Evolutionary conservation across 2,797 vertebrate species (phyloP).

Genomic region (Morelia viridis): DNA sequence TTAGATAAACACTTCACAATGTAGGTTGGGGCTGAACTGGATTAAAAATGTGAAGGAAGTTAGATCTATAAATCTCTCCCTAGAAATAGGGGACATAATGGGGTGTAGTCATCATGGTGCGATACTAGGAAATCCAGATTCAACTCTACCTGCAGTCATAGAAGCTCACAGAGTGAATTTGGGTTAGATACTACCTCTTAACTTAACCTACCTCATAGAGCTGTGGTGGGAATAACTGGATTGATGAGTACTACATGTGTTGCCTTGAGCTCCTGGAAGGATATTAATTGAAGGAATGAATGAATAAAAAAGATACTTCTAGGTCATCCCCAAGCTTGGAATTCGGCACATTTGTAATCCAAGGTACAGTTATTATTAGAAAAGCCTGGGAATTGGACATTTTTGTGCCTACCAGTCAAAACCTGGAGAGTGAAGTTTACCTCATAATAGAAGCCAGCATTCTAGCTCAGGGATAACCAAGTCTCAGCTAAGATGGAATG

Average conservation of each 20-base stretch:
- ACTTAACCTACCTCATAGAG: neutral
- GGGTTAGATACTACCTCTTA: neutral
- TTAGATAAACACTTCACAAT: neutral
- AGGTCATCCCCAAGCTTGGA: neutral
- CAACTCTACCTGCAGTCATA: neutral
- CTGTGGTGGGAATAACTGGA: neutral
- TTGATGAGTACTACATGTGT: neutral
- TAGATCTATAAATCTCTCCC: neutral
- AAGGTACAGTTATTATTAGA: neutral
- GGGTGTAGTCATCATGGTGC: neutral
- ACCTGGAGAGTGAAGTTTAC: neutral
- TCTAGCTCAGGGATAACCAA: slow-evolving; percentile 1
- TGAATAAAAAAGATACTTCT: neutral
- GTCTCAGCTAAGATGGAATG: neutral
- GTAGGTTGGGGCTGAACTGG: neutral
- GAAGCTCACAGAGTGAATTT: neutral
- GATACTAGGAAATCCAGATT: neutral
- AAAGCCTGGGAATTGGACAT: neutral
- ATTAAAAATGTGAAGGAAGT: neutral
- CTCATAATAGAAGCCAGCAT: slow-evolving; percentile 36
- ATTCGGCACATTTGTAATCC: neutral
- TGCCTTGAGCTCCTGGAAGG: neutral
- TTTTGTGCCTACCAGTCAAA: neutral
- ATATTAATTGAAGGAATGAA: neutral
- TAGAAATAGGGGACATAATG: neutral